These are phyloP conservation scores for Sclerodermus sp. DNA, from an alignment of 2,888 invertebrate genomes.

Conservation along the genomic window DNA sequence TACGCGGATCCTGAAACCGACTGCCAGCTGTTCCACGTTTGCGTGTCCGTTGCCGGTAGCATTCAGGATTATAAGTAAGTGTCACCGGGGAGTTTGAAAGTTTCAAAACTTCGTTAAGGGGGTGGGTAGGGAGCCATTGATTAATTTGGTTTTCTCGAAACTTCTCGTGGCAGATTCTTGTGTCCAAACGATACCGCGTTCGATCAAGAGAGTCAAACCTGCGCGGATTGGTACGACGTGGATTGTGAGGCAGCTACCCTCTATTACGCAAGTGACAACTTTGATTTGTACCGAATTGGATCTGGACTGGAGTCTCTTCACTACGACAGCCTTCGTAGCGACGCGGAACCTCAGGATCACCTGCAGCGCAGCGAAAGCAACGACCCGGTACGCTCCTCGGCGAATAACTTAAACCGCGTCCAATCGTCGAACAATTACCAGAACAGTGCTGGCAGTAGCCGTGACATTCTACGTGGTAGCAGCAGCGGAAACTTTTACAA, in stretches of 20 bases:
- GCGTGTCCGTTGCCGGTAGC: constrained; percentile 77
- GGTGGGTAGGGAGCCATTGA: too few species aligned
- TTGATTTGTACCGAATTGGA: constrained; percentile 81
- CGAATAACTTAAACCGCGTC: constrained; percentile 42
- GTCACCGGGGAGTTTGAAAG: background rate
- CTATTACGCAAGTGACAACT: constrained; percentile 80
- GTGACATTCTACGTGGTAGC: constrained; percentile 34
- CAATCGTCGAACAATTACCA: constrained; percentile 46
- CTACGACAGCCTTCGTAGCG: constrained; percentile 52
- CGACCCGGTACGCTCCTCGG: constrained; percentile 54
- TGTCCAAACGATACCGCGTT: constrained; percentile 89
- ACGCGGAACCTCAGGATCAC: constrained; percentile 51
- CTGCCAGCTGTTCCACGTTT: constrained; percentile 89
- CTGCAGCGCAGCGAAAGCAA: constrained; percentile 57
- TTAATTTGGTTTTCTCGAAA: too few species aligned
- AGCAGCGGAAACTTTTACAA: constrained; percentile 48
- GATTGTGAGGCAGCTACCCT: constrained; percentile 82
- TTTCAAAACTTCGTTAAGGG: too few species aligned
- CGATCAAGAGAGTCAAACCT: constrained; percentile 89
- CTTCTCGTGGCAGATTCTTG: constrained; percentile 71
- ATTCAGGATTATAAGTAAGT: constrained; percentile 52
- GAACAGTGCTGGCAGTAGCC: constrained; percentile 44
- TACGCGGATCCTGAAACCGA: constrained; percentile 85
- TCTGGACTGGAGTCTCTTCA: constrained; percentile 63
- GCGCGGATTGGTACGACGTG: constrained; percentile 89